Conservation (phyloP, 2,113 vertebrate species). For the Malaclemys terrapin region DNA sequence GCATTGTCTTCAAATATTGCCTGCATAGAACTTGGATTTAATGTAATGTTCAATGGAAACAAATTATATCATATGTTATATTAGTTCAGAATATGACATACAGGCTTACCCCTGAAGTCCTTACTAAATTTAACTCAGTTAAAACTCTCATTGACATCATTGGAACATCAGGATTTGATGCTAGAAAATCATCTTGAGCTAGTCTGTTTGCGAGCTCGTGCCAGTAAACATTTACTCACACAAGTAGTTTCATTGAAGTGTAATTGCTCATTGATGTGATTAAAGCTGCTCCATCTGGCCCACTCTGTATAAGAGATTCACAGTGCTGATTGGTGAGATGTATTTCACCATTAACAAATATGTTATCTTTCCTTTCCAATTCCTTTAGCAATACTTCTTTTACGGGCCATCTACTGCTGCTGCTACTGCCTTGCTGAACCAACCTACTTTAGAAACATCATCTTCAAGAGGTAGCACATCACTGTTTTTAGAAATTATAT, state of each 20-base stretch:
- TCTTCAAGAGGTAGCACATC: background rate
- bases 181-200: background rate
- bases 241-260: background rate
- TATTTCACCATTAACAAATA: background rate
- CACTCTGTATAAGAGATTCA: background rate
- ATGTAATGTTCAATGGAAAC: background rate
- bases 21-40: background rate
- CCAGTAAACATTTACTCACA: background rate
- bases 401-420: rapidly evolving
- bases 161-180: background rate
- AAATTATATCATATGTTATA: background rate
- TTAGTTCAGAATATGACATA: background rate
- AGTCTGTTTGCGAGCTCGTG: background rate
- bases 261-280: background rate
- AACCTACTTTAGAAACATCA: background rate
- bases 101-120: background rate
- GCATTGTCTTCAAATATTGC: background rate
- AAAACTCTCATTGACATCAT: background rate
- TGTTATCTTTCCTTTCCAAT: background rate
- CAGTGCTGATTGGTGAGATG: background rate
- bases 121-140: background rate
- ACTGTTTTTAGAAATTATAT: background rate
- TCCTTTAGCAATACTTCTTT: background rate
- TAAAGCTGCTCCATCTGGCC: background rate
- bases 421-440: background rate